phyloP scores from a whole-genome alignment of 2,888 invertebrate species.

The Mythimna lalbum region DNA sequence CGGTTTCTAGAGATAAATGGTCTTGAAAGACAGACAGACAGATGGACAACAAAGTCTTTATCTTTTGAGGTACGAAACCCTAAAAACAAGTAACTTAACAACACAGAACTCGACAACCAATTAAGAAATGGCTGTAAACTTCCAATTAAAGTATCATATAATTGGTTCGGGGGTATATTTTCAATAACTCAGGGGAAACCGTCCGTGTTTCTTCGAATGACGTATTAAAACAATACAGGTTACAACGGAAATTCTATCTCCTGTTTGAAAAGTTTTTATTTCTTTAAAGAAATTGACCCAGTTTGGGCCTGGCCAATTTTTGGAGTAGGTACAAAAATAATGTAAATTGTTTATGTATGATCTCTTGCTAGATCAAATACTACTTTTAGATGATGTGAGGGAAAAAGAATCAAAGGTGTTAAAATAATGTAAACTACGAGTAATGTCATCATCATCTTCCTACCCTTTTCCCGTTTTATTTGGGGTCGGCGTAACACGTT shows the following conservation, averaged over 20 bases:
- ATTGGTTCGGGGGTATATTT: constrained; percentile 3
- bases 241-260: constrained; percentile 38
- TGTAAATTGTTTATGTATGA: no score
- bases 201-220: background rate
- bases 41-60: no score
- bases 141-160: constrained; percentile 12
- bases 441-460: no score
- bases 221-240: constrained; percentile 30
- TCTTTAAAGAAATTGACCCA: constrained; percentile 35
- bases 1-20: no score
- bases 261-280: constrained; percentile 24
- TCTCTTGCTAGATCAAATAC: no score
- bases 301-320: constrained; percentile 23
- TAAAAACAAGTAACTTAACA: background rate
- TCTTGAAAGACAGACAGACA: no score
- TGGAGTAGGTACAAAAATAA: background rate
- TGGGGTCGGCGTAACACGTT: no score
- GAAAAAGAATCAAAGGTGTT: no score
- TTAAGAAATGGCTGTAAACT: constrained; percentile 9
- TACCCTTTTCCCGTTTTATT: no score
- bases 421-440: no score
- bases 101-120: constrained; percentile 15
- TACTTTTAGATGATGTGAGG: no score
- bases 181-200: constrained; percentile 15
- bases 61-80: no score